A percentile compares a stretch with the other conserved stretches of the same genome.
phyloP scores from a whole-genome alignment of 1,140 invertebrate genomes.

The Drosophila pruinosa region DNA sequence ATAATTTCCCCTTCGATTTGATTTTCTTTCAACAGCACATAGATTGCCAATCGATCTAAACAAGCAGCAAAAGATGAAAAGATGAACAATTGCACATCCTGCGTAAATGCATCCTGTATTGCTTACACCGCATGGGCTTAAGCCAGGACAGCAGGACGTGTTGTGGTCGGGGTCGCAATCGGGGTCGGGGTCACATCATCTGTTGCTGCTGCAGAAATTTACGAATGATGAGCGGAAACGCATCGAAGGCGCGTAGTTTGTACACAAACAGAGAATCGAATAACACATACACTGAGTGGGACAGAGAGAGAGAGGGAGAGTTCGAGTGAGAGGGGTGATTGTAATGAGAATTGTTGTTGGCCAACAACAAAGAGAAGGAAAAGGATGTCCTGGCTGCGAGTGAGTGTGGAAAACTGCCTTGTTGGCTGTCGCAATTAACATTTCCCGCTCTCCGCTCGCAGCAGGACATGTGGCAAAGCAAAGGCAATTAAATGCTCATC shows the following conservation, averaged over 20 bases:
- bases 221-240: slow-evolving; percentile 52
- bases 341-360: slow-evolving; percentile 72
- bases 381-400: slow-evolving; percentile 76
- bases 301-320: background rate
- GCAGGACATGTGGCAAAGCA: slow-evolving; percentile 67
- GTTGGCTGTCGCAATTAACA: slow-evolving; percentile 66
- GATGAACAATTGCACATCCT: slow-evolving; percentile 71
- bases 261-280: slow-evolving; percentile 60
- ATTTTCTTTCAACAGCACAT: background rate
- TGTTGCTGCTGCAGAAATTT: slow-evolving; percentile 48
- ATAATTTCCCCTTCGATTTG: background rate
- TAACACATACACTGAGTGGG: background rate
- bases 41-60: slow-evolving; percentile 13
- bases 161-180: background rate
- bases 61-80: slow-evolving; percentile 3
- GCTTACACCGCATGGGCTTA: slow-evolving; percentile 59
- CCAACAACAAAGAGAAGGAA: slow-evolving; percentile 80
- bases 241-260: slow-evolving; percentile 65
- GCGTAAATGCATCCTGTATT: slow-evolving; percentile 48
- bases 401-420: slow-evolving; percentile 57
- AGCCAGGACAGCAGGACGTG: slow-evolving; percentile 3
- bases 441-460: slow-evolving; percentile 40
- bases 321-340: slow-evolving; percentile 15
- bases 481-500: slow-evolving; percentile 64
- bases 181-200: slow-evolving; percentile 44